Evolutionary conservation across 1,140 invertebrate genomes (phyloP).

Genomic region (Drosophila kepulauana): DNA sequence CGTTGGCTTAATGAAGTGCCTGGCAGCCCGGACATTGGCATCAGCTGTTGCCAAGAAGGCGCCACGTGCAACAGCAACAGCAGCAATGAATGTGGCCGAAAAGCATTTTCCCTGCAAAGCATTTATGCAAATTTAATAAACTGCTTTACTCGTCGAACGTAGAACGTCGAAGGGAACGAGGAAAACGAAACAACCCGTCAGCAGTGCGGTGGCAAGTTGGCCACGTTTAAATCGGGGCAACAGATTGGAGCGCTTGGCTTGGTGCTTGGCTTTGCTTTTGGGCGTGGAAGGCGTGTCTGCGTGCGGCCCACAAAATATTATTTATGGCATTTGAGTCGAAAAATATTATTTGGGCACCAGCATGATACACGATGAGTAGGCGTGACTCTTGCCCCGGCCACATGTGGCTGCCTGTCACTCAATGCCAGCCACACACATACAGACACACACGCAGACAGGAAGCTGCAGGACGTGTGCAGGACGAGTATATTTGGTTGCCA

Average conservation of each 20-base stretch:
- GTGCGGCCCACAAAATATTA: conserved; percentile 68
- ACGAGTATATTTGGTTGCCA: conserved; percentile 33
- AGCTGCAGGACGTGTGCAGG: conserved; percentile 6
- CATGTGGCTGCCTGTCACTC: conserved; percentile 73
- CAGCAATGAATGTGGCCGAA: conserved; percentile 10
- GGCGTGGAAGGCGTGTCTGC: conserved; percentile 18
- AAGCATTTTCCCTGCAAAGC: conserved; percentile 51
- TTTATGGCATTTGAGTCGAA: conserved; percentile 68
- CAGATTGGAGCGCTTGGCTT: conserved; percentile 14
- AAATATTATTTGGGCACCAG: conserved; percentile 69
- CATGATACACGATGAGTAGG: conserved; percentile 65
- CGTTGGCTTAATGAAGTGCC: conserved; percentile 72
- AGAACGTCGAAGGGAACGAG: not conserved
- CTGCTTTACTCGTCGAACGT: conserved; percentile 37
- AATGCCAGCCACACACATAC: conserved; percentile 38
- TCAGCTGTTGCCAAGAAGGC: conserved; percentile 55
- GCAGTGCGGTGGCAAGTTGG: conserved; percentile 20
- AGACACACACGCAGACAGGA: conserved; percentile 1
- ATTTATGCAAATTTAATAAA: conserved; percentile 83
- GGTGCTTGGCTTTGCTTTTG: not conserved
- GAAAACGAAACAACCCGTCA: no score
- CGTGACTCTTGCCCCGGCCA: conserved; percentile 51
- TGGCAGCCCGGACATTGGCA: conserved; percentile 63
- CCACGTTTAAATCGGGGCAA: conserved; percentile 60
- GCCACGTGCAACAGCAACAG: conserved; percentile 26